Conservation (phyloP, 2,797 vertebrate genomes). For the Dicrostonyx torquatus region DNA sequence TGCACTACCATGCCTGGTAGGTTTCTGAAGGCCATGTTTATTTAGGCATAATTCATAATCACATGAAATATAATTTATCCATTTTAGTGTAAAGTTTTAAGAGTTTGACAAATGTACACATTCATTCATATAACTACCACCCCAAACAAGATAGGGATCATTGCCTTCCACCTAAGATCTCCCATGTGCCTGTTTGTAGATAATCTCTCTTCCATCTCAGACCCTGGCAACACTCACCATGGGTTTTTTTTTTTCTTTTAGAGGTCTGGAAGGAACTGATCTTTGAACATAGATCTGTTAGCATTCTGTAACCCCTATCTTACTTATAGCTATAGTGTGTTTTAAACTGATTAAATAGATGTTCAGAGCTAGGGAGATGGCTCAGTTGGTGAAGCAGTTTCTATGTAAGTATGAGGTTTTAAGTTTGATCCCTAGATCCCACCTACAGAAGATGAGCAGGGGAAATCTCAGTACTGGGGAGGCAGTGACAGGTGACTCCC, state of each 20-base stretch:
- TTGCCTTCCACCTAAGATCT: not conserved
- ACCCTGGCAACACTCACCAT: not conserved
- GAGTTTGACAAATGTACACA: not conserved
- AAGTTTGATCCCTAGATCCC: not conserved
- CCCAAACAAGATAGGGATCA: not conserved
- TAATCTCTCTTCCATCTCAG: not conserved
- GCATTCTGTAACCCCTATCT: not conserved
- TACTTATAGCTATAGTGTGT: not conserved
- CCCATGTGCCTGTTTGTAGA: not conserved
- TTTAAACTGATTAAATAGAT: not conserved
- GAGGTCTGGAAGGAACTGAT: not conserved
- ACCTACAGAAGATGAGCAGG: not conserved
- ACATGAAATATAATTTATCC: not conserved
- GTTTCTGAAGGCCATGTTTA: constrained; percentile 5
- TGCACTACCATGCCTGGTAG: not conserved
- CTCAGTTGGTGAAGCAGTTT: not conserved
- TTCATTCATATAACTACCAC: not conserved
- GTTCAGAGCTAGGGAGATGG: not conserved
- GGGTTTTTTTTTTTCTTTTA: not conserved
- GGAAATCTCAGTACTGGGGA: not conserved
- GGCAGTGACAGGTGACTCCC: no score
- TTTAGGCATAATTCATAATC: not conserved
- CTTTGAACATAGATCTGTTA: constrained; percentile 15
- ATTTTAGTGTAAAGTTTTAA: not conserved
- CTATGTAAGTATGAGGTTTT: not conserved